phyloP scores from a whole-genome alignment of 2,113 vertebrate genomes.

The Syrmaticus mikado region DNA sequence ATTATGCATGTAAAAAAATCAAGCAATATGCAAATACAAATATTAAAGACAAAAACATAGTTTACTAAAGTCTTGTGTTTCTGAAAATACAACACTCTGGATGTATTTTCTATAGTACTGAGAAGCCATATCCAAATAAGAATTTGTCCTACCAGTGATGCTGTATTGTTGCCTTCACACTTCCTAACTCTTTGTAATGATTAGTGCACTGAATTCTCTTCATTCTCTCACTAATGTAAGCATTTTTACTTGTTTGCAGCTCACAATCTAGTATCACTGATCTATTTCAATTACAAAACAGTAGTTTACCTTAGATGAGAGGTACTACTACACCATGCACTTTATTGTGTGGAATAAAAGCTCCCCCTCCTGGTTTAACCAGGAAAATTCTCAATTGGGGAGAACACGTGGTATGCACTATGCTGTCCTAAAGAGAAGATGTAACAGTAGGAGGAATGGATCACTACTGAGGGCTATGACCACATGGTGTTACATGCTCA shows the following conservation, averaged over 20 bases:
- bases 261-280: not conserved
- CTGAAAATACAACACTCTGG: not conserved
- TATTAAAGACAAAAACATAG: not conserved
- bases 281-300: not conserved
- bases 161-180: not conserved
- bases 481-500: fast-evolving
- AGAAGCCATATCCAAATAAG: not conserved
- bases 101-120: not conserved
- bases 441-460: fast-evolving
- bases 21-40: not conserved
- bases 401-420: fast-evolving
- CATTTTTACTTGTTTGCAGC: not conserved
- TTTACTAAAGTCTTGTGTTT: not conserved
- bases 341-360: conserved; percentile 22
- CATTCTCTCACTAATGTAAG: not conserved
- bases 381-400: not conserved
- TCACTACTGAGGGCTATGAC: fast-evolving
- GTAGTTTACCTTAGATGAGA: not conserved
- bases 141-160: not conserved
- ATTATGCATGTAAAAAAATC: not conserved
- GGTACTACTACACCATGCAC: not conserved
- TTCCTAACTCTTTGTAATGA: not conserved
- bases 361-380: conserved; percentile 51
- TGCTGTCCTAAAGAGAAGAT: not conserved
- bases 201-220: not conserved